These are phyloP conservation scores for Abramis brama DNA, from an alignment of 2,113 vertebrate genomes.

Conservation along the genomic window DNA sequence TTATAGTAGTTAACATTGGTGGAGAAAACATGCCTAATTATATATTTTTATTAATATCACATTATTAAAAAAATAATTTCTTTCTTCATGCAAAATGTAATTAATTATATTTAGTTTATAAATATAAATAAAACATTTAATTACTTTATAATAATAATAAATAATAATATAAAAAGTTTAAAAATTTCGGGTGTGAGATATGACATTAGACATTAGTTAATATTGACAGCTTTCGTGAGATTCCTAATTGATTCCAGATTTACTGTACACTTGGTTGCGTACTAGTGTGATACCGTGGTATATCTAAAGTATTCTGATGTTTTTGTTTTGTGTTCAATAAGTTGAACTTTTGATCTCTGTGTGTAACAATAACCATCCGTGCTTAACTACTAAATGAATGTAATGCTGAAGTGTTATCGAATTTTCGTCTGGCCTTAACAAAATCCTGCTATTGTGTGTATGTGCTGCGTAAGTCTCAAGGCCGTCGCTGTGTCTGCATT, in stretches of 20 bases:
- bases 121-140: background rate
- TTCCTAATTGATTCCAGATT: background rate
- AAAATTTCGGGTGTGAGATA: too few relatives aligned
- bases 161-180: background rate
- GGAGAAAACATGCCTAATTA: background rate
- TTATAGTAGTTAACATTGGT: background rate
- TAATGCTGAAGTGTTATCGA: background rate
- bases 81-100: background rate
- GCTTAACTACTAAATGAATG: background rate
- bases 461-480: constrained; percentile 35
- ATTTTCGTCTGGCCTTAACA: background rate
- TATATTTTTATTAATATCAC: background rate
- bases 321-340: background rate
- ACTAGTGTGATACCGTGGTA: background rate
- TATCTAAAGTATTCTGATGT: background rate
- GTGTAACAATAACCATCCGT: background rate
- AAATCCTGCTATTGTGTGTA: constrained; percentile 15
- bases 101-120: background rate
- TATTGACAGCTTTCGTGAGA: background rate
- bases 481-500: constrained; percentile 54
- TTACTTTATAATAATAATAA: too few relatives aligned
- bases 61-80: background rate
- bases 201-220: background rate
- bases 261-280: background rate
- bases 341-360: background rate